Conservation (phyloP, 2,888 invertebrate genomes). For the Drosophila atroscutellata region DNA sequence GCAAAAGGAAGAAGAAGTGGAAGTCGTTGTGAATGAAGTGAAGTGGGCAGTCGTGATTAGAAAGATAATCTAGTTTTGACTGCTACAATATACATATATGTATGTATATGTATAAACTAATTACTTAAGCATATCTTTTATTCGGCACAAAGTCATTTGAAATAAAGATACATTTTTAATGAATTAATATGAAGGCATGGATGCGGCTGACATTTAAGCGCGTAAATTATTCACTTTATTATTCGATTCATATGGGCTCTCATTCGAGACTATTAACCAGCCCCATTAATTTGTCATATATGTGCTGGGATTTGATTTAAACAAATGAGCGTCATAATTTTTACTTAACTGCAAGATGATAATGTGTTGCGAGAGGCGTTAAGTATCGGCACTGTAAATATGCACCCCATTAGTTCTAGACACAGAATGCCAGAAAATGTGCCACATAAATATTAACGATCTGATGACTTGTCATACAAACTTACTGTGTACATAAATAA, state of each 20-base stretch:
- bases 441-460: conserved; percentile 12
- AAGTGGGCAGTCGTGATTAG: too few species aligned
- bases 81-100: too few species aligned
- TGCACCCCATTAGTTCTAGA: conserved; percentile 46
- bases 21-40: too few species aligned
- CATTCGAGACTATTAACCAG: conserved; percentile 2
- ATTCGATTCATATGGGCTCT: conserved; percentile 1
- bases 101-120: background rate
- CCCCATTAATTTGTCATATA: conserved; percentile 12
- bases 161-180: conserved; percentile 7
- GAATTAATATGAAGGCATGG: conserved; percentile 19
- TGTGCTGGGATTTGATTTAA: conserved; percentile 27
- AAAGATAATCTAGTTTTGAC: too few species aligned
- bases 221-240: conserved; percentile 16
- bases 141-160: background rate
- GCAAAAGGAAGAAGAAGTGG: too few species aligned
- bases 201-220: conserved; percentile 13
- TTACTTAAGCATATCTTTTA: background rate
- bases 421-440: conserved; percentile 19
- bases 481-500: background rate
- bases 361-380: conserved; percentile 37
- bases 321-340: conserved; percentile 36
- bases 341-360: conserved; percentile 16
- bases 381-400: conserved; percentile 39
- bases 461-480: background rate